These are phyloP conservation scores for Himalopsyche tibetana DNA, from an alignment of 2,888 invertebrate species.

Conservation along the genomic window DNA sequence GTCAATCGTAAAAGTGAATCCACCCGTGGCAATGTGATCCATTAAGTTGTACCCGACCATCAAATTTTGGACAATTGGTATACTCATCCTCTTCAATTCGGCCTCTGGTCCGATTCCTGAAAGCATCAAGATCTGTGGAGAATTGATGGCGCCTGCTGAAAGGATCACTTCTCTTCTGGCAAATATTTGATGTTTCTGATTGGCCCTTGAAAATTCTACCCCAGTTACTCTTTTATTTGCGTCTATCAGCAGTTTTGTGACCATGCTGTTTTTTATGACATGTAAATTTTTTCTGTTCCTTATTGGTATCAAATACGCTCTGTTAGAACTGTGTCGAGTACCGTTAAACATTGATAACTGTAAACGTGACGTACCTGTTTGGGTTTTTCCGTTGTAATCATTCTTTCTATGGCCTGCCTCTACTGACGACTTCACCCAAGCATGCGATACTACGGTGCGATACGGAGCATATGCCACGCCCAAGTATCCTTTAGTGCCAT, in stretches of 20 bases:
- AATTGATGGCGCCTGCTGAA: constrained; percentile 85
- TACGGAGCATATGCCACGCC: constrained; percentile 77
- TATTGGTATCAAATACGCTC: constrained; percentile 81
- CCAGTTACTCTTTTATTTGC: constrained; percentile 78
- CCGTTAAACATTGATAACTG: constrained; percentile 82
- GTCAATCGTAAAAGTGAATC: constrained; percentile 78
- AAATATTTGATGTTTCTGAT: constrained; percentile 75
- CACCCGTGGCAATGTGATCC: constrained; percentile 83
- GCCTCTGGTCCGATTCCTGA: constrained; percentile 85
- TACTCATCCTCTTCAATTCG: constrained; percentile 77
- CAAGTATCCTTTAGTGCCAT: constrained; percentile 78
- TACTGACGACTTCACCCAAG: constrained; percentile 80
- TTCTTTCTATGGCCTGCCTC: constrained; percentile 78
- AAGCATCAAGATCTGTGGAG: constrained; percentile 87
- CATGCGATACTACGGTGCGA: constrained; percentile 74
- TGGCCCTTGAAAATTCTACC: constrained; percentile 77
- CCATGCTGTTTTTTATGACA: constrained; percentile 79
- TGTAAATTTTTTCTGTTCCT: constrained; percentile 79
- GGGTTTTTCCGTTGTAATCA: constrained; percentile 80
- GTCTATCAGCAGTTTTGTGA: constrained; percentile 78
- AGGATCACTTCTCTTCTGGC: constrained; percentile 85
- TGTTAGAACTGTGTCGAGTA: constrained; percentile 81
- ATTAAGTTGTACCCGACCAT: constrained; percentile 83
- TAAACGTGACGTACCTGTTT: constrained; percentile 79
- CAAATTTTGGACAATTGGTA: constrained; percentile 77